These are phyloP conservation scores for Eledone cirrhosa DNA, from an alignment of 2,888 invertebrate species.

Conservation along the genomic window DNA sequence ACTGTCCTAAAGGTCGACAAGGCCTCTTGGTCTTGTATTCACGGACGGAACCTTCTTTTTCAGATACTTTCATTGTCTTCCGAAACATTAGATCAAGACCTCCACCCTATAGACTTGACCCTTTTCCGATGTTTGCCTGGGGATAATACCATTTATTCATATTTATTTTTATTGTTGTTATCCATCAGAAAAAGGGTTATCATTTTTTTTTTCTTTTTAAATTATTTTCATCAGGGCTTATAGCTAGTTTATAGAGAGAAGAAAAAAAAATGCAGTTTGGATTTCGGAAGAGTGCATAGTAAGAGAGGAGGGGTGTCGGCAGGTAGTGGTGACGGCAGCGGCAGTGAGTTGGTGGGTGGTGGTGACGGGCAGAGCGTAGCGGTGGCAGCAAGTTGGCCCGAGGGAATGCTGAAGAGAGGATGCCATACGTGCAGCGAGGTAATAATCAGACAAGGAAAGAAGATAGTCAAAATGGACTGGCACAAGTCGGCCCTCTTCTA, in stretches of 20 bases:
- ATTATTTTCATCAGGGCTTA: no score
- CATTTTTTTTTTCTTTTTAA: no score
- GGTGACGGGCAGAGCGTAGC: slow-evolving; percentile 1
- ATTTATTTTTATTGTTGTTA: no score
- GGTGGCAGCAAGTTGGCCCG: slow-evolving; percentile 25
- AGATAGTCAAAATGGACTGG: slow-evolving; percentile 23
- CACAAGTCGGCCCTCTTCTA: slow-evolving; percentile 15
- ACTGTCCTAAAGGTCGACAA: slow-evolving; percentile 20
- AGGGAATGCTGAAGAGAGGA: slow-evolving; percentile 24
- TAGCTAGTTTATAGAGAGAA: no score
- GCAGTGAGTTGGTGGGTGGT: slow-evolving; percentile 7
- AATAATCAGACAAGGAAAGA: slow-evolving; percentile 7
- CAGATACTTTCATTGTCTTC: slow-evolving; percentile 14
- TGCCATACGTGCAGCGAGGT: slow-evolving; percentile 3
- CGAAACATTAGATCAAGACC: not conserved
- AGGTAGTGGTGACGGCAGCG: no score
- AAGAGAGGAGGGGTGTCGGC: slow-evolving; percentile 21
- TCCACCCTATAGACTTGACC: slow-evolving; percentile 3
- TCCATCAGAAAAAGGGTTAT: no score
- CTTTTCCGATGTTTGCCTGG: slow-evolving; percentile 15
- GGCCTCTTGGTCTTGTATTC: slow-evolving; percentile 13
- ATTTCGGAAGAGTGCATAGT: slow-evolving; percentile 27
- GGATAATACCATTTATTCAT: not conserved
- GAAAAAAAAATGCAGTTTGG: slow-evolving; percentile 9
- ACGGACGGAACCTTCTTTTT: not conserved